These are phyloP conservation scores for Drosophila chauvacae DNA, from an alignment of 1,140 invertebrate genomes.

Conservation along the genomic window DNA sequence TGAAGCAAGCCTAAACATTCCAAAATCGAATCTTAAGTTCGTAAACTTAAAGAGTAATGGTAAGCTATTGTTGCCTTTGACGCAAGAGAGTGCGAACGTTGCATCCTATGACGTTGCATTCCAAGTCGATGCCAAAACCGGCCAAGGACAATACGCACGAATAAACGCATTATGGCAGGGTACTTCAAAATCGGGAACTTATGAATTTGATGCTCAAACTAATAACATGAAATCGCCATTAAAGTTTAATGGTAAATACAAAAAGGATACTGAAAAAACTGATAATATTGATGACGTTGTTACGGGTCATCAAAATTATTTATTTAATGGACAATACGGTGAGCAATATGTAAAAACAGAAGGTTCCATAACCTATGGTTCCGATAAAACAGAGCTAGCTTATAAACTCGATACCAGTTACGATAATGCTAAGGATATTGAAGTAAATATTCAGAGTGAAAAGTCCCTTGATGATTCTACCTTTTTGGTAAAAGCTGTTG, in stretches of 20 bases:
- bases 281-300: conserved; percentile 31
- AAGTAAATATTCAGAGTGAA: conserved; percentile 86
- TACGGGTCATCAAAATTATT: conserved; percentile 46
- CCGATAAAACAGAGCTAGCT: conserved; percentile 24
- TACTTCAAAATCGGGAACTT: conserved; percentile 51
- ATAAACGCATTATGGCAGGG: conserved; percentile 52
- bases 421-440: conserved; percentile 86
- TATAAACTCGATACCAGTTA: conserved; percentile 84
- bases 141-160: conserved; percentile 49
- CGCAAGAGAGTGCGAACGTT: background rate
- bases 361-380: conserved; percentile 31
- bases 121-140: conserved; percentile 43
- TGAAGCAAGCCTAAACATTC: conserved; percentile 84
- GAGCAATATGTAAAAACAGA: conserved; percentile 59
- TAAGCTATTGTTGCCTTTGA: conserved; percentile 53
- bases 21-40: conserved; percentile 86
- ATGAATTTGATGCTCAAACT: conserved; percentile 53
- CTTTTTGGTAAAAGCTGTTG: conserved; percentile 43
- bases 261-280: conserved; percentile 30
- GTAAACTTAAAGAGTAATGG: conserved; percentile 62
- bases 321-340: conserved; percentile 53
- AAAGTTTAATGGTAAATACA: conserved; percentile 63
- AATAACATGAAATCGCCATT: conserved; percentile 50
- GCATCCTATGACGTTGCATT: conserved; percentile 39
- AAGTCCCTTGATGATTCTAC: conserved; percentile 85